These are phyloP conservation scores for Artibeus lituratus DNA, from an alignment of 2,797 vertebrate genomes.

Conservation along the genomic window DNA sequence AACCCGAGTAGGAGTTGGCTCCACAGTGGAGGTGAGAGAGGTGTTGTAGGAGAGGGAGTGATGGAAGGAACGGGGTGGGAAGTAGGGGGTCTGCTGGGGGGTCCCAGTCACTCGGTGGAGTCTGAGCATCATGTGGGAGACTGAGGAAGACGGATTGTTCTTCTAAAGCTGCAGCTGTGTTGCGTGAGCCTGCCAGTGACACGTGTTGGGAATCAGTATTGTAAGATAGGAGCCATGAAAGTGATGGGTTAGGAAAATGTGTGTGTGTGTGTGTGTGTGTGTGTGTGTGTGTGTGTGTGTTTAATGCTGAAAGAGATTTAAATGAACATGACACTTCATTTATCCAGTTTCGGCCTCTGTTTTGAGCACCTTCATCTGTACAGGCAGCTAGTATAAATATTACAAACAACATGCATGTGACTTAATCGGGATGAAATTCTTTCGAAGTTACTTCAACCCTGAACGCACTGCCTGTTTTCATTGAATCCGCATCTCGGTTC, in stretches of 20 bases:
- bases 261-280: too few species aligned
- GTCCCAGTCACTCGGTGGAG: background rate
- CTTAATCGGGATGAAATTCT: background rate
- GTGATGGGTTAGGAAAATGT: background rate
- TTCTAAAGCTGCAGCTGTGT: background rate
- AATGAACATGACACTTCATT: background rate
- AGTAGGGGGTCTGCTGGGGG: background rate
- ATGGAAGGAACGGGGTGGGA: background rate
- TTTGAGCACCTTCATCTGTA: background rate
- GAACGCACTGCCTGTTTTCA: background rate
- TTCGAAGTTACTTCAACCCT: background rate
- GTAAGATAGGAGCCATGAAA: background rate
- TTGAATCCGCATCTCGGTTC: background rate
- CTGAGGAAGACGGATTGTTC: background rate
- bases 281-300: background rate
- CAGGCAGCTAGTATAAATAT: background rate
- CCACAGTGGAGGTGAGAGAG: background rate
- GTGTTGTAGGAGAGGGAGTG: background rate
- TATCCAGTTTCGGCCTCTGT: background rate
- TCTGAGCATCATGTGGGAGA: background rate
- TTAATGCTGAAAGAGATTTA: background rate
- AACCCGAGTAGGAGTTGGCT: background rate
- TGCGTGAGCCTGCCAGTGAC: background rate
- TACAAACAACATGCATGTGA: background rate
- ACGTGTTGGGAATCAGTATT: background rate